Evolutionary conservation across 2,113 vertebrate genomes (phyloP).

Genomic region (Calonectris borealis): DNA sequence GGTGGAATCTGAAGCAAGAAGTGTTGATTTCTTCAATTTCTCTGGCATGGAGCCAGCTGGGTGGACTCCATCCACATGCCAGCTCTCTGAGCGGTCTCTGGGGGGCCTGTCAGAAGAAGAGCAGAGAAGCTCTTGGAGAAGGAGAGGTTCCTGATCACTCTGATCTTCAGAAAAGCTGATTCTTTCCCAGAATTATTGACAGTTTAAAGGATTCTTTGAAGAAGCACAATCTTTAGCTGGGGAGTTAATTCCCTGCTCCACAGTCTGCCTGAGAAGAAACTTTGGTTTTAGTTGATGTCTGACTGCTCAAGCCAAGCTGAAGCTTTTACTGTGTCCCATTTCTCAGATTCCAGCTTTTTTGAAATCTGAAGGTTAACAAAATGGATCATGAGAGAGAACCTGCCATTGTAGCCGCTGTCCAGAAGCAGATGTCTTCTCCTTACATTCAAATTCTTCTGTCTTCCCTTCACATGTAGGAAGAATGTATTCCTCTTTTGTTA

Average conservation of each 20-base stretch:
- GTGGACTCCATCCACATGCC: not conserved
- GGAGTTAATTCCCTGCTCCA: not conserved
- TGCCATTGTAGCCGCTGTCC: not conserved
- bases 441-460: not conserved
- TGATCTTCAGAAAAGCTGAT: not conserved
- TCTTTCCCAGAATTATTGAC: not conserved
- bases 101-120: not conserved
- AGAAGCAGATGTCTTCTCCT: not conserved
- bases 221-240: not conserved
- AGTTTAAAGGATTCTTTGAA: not conserved
- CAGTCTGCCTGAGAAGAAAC: not conserved
- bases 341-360: not conserved
- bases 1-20: not conserved
- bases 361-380: not conserved
- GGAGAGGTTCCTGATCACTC: not conserved
- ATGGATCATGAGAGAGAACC: not conserved
- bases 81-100: rapidly evolving
- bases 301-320: not conserved
- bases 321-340: not conserved
- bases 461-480: not conserved
- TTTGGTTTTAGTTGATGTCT: not conserved
- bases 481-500: not conserved
- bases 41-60: not conserved
- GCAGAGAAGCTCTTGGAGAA: not conserved
- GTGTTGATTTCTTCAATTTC: not conserved